Conservation (phyloP, 2,888 invertebrate genomes). For the Romanomermis culicivorax region DNA sequence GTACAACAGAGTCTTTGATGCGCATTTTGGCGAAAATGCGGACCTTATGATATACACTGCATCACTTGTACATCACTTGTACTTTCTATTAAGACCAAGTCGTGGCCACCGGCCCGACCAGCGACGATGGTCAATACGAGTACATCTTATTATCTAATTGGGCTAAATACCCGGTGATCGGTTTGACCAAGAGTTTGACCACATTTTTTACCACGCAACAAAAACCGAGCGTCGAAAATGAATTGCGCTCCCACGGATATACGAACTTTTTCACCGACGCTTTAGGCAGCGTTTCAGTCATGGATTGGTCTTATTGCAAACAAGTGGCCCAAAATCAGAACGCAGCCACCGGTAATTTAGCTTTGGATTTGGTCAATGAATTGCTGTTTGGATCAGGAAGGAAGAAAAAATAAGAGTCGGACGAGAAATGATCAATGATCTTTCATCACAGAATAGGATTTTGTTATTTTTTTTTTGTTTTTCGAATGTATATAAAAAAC, state of each 20-base stretch:
- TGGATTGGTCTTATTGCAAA: constrained; percentile 8
- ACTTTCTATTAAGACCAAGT: constrained; percentile 7
- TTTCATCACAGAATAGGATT: too few species aligned
- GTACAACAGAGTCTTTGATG: neutral
- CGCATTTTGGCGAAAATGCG: neutral
- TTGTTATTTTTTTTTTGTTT: too few species aligned
- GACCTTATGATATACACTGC: too few species aligned
- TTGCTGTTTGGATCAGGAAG: constrained; percentile 4
- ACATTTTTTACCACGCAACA: constrained; percentile 1
- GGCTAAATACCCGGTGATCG: constrained; percentile 19
- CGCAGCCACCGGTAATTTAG: neutral
- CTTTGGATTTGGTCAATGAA: constrained; percentile 4
- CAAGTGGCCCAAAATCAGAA: neutral
- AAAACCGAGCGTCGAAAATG: neutral
- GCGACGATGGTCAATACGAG: constrained; percentile 15
- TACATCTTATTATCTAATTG: constrained; percentile 20
- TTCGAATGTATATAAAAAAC: too few species aligned
- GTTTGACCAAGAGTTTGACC: neutral
- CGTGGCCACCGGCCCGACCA: constrained; percentile 6
- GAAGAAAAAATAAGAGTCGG: too few species aligned
- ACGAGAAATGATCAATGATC: too few species aligned
- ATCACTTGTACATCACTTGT: neutral
- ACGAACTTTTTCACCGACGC: constrained; percentile 10
- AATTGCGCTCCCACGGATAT: constrained; percentile 1
- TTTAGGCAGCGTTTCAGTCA: neutral